Evolutionary conservation across 1,140 invertebrate species (phyloP), one percentile per base, ranked within the genome.

Genomic region (Caenorhabditis briggsae): DNA sequence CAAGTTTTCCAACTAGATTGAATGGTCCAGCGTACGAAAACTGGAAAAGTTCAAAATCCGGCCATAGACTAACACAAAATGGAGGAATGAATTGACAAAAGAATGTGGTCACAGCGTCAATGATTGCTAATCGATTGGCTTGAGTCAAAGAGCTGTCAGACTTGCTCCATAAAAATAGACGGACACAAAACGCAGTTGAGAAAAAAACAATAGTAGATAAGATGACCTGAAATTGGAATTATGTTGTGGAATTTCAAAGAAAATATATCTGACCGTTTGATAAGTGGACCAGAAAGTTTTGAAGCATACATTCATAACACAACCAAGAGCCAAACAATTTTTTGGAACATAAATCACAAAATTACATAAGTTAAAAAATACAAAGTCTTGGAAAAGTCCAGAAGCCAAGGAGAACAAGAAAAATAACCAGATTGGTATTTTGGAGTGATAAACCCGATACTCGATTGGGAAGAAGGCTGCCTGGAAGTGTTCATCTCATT

Each of bases 41-140:
- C 23, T 78, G 43, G n/a, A 78, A 78, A n/a, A 78, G 46, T 23
- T 50, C 14, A 23, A 78, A 78, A 6, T 78, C 70, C 6, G 70
- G 70, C 70, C 70, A 78, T 5, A 78, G 43, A 11, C 43, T 48
- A 9, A 78, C 46, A 50, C 70, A 78, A 50, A 78, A 25, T 50
- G 70, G 70, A 12, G 70, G 70, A 12, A 78, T 78, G 18, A 78
- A 78, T 25, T 78, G 70, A n/a, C 46, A 78, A 11, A 78, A 78
- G 16, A 78, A 78, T 2, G 70, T 78, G n/a, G 18, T n/a, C 0
- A 78, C 46, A 23, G 70, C 70, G 9, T 78, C 70, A 12, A 78
- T n/a, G 7, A 78, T 50, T 11, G 70, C 70, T 11, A 78, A n/a
- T 20, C 70, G 70, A n/a, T 78, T 78, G 0, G 70, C 70, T 46